phyloP scores from a whole-genome alignment of 1,140 invertebrate genomes.

The Micrasema longulum region DNA sequence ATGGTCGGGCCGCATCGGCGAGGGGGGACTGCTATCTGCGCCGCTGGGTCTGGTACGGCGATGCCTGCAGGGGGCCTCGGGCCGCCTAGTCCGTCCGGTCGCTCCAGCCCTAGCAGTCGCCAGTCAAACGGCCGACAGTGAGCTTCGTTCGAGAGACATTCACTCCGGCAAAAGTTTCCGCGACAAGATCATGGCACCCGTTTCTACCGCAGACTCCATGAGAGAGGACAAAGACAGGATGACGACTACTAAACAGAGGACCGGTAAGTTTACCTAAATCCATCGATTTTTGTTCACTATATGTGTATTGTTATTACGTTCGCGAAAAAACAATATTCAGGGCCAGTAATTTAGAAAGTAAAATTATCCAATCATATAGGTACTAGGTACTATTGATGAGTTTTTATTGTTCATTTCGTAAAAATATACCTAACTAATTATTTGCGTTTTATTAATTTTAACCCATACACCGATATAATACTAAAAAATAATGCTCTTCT shows the following conservation, averaged over 20 bases:
- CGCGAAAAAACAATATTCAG: conserved; percentile 10
- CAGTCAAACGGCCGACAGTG: conserved; percentile 10
- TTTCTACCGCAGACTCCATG: conserved; percentile 62
- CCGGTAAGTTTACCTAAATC: conserved; percentile 33
- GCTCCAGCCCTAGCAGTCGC: conserved; percentile 20
- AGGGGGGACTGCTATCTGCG: conserved; percentile 22
- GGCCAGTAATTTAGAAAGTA: conserved; percentile 48
- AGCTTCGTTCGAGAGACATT: neutral
- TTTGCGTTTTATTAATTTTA: no score
- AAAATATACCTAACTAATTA: no score
- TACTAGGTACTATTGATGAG: no score
- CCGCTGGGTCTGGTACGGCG: conserved; percentile 25
- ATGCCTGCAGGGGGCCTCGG: conserved; percentile 34
- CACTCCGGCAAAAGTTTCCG: conserved; percentile 22
- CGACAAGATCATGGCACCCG: conserved; percentile 48
- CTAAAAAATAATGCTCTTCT: no score
- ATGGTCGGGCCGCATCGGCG: conserved; percentile 10
- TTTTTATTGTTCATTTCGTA: no score
- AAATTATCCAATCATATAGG: neutral
- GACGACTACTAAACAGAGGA: conserved; percentile 38
- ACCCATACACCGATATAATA: no score
- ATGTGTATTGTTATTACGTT: neutral
- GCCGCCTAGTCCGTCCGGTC: neutral
- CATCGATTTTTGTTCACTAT: neutral
- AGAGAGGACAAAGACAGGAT: conserved; percentile 62